Evolutionary conservation across 92 coral and sea anemone genomes (phyloP), one percentile per base, ranked within the genome.

Genomic region (Bergia sp.): DNA sequence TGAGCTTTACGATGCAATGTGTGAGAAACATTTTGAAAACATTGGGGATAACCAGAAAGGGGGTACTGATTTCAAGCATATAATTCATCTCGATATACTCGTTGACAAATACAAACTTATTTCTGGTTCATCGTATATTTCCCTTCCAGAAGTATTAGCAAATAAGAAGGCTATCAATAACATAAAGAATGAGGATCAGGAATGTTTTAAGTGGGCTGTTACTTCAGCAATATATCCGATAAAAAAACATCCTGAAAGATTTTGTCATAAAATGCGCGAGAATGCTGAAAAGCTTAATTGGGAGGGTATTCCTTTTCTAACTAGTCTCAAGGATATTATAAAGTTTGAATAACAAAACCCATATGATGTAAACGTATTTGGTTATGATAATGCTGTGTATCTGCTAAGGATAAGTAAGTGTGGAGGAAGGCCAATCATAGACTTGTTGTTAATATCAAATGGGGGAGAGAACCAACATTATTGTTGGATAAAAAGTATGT

Each of bases 201-300:
- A 55, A 15, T 55, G 65, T 55, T 55, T 55, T 15, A 7, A 7
- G 65, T 15, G 65, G 65, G 65, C 29, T 29, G 29, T 29, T 29
- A 29, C 29, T 29, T 29, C 29, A 29, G 29, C 29, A 29, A 29
- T 29, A 7, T 7, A 55, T 55, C 65, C 15, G 65, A 7, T 55
- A 55, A 7, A 55, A 7, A 55, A 7, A 7, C 65, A 55, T 55
- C 65, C 7, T 7, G 15, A 7, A 55, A 55, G 15, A 55, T 7
- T 55, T 55, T 15, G 15, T 15, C 7, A 55, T 55, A 15, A 55
- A 29, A 29, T 29, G 29, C 65, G 41, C 20, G 20, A n/a, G 61
- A 73, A 82, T 20, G 43, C 87, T 13, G n/a, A 82, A 61, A 38
- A 57, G 73, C 16, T 44, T 2, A 82, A 82, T 36, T 82, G 87